Base-by-base conservation (phyloP, 2,797 vertebrate genomes). In the Tapera naevia region DNA sequence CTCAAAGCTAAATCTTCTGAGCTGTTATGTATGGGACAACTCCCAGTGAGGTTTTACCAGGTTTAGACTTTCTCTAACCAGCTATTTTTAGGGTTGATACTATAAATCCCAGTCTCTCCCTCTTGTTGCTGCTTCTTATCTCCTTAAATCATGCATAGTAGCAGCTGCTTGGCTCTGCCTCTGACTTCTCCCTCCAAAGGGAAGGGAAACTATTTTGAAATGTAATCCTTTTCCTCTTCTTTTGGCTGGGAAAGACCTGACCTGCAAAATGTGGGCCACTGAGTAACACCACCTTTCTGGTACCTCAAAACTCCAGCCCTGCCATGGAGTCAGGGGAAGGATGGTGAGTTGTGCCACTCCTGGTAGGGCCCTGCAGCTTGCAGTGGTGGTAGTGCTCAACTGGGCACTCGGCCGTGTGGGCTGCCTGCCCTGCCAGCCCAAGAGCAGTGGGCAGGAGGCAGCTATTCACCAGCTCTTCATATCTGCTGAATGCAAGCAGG, bases 131-230 rank as follows among this genome's bases (percentile, higher is more conserved):
- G 53, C 65, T 85, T 82, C 76, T 94, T 96, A 95, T 95, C 93
- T 96, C 83, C 83, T 93, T 96, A 96, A 96, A 95, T 96, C 95
- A 94, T 84, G 39, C 58, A 30, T 88, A 51, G 86, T 88, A 94
- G 83, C 91, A 96, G 95, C 91, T 95, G 90, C 83, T 96, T 96
- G 94, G 94, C 95, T 96, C 78, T 92, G 69, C 78, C 83, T 90
- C 83, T 82, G 45, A 43, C 43, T 94, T 95, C 57, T 95, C 53
- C 50, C 46, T 94, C 93, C 94, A 94, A 94, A 93, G 64, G 60
- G 80, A 93, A 93, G 62, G 83, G 69, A 94, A 96, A 82, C 64
- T 90, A 81, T 94, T 96, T 94, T 94, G 91, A 95, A 95, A 95
- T 72, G 28, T 78, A 91, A 96, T 88, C 71, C 71, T 89, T 94